phyloP scores from a whole-genome alignment of 2,888 invertebrate genomes.

The Amphipyra berbera region DNA sequence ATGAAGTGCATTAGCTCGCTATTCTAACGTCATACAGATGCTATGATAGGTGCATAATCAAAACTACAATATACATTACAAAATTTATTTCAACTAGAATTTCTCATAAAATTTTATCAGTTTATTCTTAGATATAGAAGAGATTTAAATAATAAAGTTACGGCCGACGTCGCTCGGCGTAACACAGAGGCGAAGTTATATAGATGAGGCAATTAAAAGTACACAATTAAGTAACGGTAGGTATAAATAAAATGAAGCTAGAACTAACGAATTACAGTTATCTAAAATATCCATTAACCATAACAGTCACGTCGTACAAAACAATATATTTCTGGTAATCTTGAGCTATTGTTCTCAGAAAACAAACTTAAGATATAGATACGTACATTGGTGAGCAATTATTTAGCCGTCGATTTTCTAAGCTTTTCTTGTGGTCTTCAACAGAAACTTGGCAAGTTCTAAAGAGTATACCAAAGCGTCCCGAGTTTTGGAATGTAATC shows the following conservation, averaged over 20 bases:
- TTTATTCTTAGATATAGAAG: conserved; percentile 69
- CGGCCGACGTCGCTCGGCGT: conserved; percentile 53
- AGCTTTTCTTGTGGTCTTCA: conserved; percentile 36
- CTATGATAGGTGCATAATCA: conserved; percentile 44
- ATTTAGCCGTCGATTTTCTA: conserved; percentile 47
- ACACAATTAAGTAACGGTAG: conserved; percentile 76
- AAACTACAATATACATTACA: conserved; percentile 76
- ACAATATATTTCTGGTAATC: conserved; percentile 57
- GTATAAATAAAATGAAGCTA: conserved; percentile 61
- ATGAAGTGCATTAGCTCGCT: conserved; percentile 20
- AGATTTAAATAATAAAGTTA: conserved; percentile 56
- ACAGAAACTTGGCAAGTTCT: conserved; percentile 42
- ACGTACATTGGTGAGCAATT: conserved; percentile 43
- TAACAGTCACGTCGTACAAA: conserved; percentile 57
- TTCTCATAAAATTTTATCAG: conserved; percentile 78
- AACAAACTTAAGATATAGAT: conserved; percentile 48
- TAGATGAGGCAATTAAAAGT: conserved; percentile 65
- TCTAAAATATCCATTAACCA: conserved; percentile 54
- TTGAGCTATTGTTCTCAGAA: conserved; percentile 56
- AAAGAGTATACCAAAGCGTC: conserved; percentile 42
- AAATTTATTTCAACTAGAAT: conserved; percentile 85
- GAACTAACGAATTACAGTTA: conserved; percentile 53
- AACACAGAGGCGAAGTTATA: conserved; percentile 56
- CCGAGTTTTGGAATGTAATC: conserved; percentile 44
- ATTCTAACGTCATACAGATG: conserved; percentile 18